Conservation (phyloP, 2,888 invertebrate species). For the Bibio marci region DNA sequence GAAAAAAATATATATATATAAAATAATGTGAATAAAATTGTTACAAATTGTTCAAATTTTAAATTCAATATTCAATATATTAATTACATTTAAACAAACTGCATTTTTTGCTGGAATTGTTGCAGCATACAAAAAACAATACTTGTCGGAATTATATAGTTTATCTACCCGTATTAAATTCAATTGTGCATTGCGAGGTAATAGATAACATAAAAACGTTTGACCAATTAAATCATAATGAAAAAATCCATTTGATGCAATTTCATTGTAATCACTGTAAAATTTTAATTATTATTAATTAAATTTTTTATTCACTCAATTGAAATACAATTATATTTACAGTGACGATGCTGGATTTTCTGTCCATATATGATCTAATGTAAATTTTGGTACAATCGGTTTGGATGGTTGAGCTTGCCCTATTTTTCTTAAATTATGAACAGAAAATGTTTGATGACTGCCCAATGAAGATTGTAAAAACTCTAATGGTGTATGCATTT, state of each 20-base stretch:
- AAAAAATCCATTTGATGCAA: conserved; percentile 61
- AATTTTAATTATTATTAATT: background rate
- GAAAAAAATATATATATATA: background rate
- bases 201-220: conserved; percentile 62
- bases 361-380: conserved; percentile 80
- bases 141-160: conserved; percentile 37
- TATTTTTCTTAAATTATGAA: conserved; percentile 30
- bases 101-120: conserved; percentile 72
- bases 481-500: conserved; percentile 20
- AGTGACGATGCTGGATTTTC: too few species aligned
- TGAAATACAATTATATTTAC: too few species aligned
- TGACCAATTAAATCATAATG: conserved; percentile 76
- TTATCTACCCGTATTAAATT: conserved; percentile 43
- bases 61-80: background rate
- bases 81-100: conserved; percentile 48
- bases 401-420: conserved; percentile 37
- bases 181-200: conserved; percentile 30
- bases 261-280: conserved; percentile 32
- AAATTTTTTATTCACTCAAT: too few species aligned
- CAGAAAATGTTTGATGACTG: conserved; percentile 22
- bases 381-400: conserved; percentile 68
- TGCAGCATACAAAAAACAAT: conserved; percentile 59
- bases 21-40: conserved; percentile 6
- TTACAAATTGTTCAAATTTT: conserved; percentile 1
- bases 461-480: conserved; percentile 22